Evolutionary conservation across 2,113 vertebrate genomes (phyloP).

Genomic region (Physeter macrocephalus): DNA sequence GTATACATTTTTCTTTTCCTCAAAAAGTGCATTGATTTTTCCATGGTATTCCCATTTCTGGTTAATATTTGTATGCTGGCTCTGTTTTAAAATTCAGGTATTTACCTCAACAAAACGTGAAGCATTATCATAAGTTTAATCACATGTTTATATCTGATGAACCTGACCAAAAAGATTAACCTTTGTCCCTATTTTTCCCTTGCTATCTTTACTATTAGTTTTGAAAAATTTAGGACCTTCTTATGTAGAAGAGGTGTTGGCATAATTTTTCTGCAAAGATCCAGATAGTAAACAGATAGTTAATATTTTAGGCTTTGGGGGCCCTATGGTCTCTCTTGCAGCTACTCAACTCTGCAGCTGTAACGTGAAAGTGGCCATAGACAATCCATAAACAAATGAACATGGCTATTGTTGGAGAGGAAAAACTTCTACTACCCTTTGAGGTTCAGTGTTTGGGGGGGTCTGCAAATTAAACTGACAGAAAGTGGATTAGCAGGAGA

Average conservation of each 20-base stretch:
- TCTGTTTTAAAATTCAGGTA: conserved; percentile 21
- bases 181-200: neutral
- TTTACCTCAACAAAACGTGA: neutral
- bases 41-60: neutral
- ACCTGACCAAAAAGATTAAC: neutral
- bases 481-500: neutral
- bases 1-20: neutral
- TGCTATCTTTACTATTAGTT: conserved; percentile 15
- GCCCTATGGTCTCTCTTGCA: neutral
- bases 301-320: neutral
- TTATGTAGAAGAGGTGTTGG: conserved; percentile 4
- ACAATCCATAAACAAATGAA: neutral
- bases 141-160: conserved; percentile 10
- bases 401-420: neutral
- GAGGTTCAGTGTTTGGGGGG: neutral
- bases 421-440: neutral
- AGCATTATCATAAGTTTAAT: neutral
- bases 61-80: conserved; percentile 2
- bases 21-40: neutral
- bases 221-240: neutral
- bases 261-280: conserved; percentile 1
- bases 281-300: conserved; percentile 9
- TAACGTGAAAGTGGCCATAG: neutral
- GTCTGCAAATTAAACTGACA: neutral
- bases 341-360: neutral